Conservation (phyloP, 37 sponge, comb jelly and placozoan species). For the Halisarca cf. caerulea region DNA sequence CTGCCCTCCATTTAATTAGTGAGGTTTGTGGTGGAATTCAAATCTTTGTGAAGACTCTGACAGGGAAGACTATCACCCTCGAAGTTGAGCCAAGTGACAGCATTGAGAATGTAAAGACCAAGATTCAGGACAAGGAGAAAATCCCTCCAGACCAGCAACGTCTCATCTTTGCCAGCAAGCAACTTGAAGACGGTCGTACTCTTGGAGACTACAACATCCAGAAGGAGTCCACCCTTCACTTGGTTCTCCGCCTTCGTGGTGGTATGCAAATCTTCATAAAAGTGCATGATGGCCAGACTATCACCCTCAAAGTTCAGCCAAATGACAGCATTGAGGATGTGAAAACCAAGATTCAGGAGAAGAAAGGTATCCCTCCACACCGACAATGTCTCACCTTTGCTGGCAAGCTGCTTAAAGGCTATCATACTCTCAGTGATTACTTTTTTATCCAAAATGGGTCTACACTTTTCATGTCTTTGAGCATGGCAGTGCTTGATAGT, state of each 20-base stretch:
- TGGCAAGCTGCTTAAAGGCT: too few relatives aligned
- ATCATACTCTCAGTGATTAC: too few relatives aligned
- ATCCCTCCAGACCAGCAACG: conserved; percentile 44
- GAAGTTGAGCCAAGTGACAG: conserved; percentile 33
- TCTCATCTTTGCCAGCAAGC: conserved; percentile 43
- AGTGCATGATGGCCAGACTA: too few relatives aligned
- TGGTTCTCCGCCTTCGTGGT: not conserved
- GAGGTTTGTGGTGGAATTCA: conserved; percentile 28
- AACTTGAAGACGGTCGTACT: conserved; percentile 9
- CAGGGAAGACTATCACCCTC: conserved; percentile 33
- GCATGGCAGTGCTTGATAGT: too few relatives aligned
- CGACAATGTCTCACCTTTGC: too few relatives aligned
- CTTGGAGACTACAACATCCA: not conserved
- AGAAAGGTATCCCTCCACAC: too few relatives aligned
- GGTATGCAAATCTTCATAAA: too few relatives aligned
- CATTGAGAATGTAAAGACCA: conserved; percentile 34
- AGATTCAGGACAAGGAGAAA: conserved; percentile 36
- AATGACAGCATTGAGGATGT: too few relatives aligned
- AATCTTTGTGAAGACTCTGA: conserved; percentile 47
- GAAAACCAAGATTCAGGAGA: too few relatives aligned
- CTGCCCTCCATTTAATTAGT: conserved; percentile 27
- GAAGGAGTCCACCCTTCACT: not conserved
- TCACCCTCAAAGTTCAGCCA: too few relatives aligned
- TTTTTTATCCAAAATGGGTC: too few relatives aligned
- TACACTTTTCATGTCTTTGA: too few relatives aligned